Evolutionary conservation across 2,888 invertebrate genomes (phyloP).

Genomic region (Biston betularia): DNA sequence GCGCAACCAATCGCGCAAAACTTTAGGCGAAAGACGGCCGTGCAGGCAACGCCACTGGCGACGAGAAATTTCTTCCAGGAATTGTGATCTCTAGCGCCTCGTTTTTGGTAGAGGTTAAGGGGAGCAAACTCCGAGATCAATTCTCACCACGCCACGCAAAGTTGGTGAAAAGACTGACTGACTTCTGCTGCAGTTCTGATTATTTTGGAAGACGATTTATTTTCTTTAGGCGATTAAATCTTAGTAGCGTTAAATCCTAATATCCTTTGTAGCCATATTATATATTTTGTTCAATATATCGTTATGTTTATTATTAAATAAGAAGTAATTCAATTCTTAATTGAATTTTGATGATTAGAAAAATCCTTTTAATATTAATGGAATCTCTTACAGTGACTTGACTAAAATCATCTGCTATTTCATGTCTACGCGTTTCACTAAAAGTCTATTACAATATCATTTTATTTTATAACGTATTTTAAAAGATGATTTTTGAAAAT

Average conservation of each 20-base stretch:
- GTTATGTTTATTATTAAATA: constrained; percentile 12
- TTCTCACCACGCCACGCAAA: no score
- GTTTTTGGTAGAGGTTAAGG: no score
- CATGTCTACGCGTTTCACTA: constrained; percentile 48
- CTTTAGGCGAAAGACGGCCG: no score
- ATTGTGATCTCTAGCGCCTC: no score
- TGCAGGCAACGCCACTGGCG: no score
- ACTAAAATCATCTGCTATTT: constrained; percentile 48
- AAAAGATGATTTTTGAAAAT: constrained; percentile 71
- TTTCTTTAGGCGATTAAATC: constrained; percentile 20
- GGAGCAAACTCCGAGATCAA: no score
- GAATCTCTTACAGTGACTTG: constrained; percentile 49
- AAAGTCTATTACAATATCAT: constrained; percentile 55
- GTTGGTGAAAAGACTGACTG: no score
- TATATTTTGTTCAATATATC: constrained; percentile 4
- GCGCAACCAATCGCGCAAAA: no score
- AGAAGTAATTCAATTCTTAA: constrained; percentile 46
- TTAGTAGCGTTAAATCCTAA: constrained; percentile 13
- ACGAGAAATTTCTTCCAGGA: no score
- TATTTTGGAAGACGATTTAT: constrained; percentile 55
- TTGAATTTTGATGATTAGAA: constrained; percentile 50
- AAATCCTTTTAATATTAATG: constrained; percentile 40
- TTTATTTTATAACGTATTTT: constrained; percentile 43
- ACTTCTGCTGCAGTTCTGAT: constrained; percentile 32
- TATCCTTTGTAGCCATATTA: constrained; percentile 18